Conservation (phyloP, 2,888 invertebrate genomes). For the Candidula unifasciata region DNA sequence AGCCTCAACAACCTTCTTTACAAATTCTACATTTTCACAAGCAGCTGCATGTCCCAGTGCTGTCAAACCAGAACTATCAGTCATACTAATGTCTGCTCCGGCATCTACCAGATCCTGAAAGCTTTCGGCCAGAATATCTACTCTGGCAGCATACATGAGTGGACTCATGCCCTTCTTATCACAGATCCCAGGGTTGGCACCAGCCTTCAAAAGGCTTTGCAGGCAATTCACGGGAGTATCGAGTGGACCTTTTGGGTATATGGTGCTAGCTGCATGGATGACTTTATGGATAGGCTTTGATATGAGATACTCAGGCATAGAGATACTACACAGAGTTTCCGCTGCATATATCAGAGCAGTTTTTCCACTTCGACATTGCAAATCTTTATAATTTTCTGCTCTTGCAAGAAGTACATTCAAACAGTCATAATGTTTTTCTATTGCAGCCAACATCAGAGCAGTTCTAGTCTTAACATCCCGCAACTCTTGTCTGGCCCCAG, state of each 20-base stretch:
- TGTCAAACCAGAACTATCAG: background rate
- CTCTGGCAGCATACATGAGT: background rate
- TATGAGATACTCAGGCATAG: background rate
- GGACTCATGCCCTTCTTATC: background rate
- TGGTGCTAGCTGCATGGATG: too few relatives aligned
- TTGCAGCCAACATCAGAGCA: slow-evolving; percentile 27
- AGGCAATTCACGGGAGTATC: background rate
- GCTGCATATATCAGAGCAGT: slow-evolving; percentile 33
- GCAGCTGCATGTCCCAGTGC: background rate
- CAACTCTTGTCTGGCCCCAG: slow-evolving; percentile 10
- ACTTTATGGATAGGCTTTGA: background rate
- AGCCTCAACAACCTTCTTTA: background rate
- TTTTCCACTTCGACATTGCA: background rate
- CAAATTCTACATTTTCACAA: background rate
- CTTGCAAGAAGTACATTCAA: background rate
- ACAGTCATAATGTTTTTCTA: background rate
- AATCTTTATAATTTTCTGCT: background rate
- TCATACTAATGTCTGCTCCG: background rate
- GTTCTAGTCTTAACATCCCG: background rate
- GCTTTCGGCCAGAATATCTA: background rate
- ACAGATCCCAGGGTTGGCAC: background rate
- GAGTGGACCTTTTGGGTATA: background rate
- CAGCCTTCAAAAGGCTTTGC: background rate
- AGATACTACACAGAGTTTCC: background rate
- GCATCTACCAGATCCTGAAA: slow-evolving; percentile 12